phyloP scores from a whole-genome alignment of 37 sponge, comb jelly and placozoan species.

The Theonella swinhoei region DNA sequence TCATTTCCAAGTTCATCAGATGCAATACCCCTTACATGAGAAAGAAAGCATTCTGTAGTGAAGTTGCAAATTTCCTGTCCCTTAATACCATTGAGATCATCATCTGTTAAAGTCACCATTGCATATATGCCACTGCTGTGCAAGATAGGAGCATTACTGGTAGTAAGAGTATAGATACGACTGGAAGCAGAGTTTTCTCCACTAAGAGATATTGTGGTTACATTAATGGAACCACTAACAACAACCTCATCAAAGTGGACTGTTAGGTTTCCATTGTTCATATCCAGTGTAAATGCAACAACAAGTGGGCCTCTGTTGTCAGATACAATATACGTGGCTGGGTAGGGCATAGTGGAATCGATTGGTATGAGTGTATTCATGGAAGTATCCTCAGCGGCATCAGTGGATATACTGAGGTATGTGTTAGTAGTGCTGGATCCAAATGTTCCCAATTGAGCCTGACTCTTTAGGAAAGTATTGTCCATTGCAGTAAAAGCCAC shows the following conservation, averaged over 20 bases:
- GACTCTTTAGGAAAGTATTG: constrained; percentile 66
- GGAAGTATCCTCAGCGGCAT: constrained; percentile 60
- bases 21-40: constrained; percentile 48
- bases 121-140: constrained; percentile 52
- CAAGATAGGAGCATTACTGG: constrained; percentile 1
- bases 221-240: constrained; percentile 40
- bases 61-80: constrained; percentile 76
- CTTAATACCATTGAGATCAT: constrained; percentile 86
- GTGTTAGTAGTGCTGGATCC: constrained; percentile 61
- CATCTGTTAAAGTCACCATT: constrained; percentile 49
- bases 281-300: constrained; percentile 81
- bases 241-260: constrained; percentile 88
- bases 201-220: constrained; percentile 59
- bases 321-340: constrained; percentile 49
- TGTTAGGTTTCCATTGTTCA: constrained; percentile 81
- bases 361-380: constrained; percentile 56
- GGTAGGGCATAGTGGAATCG: constrained; percentile 38
- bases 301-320: constrained; percentile 80
- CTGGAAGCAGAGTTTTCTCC: constrained; percentile 14
- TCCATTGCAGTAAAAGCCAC: constrained; percentile 62
- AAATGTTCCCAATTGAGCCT: constrained; percentile 57
- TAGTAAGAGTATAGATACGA: constrained; percentile 47
- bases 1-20: constrained; percentile 61
- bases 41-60: constrained; percentile 77
- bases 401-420: constrained; percentile 62